These are phyloP conservation scores for Eulithis prunata DNA, from an alignment of 2,888 invertebrate genomes.

Conservation along the genomic window DNA sequence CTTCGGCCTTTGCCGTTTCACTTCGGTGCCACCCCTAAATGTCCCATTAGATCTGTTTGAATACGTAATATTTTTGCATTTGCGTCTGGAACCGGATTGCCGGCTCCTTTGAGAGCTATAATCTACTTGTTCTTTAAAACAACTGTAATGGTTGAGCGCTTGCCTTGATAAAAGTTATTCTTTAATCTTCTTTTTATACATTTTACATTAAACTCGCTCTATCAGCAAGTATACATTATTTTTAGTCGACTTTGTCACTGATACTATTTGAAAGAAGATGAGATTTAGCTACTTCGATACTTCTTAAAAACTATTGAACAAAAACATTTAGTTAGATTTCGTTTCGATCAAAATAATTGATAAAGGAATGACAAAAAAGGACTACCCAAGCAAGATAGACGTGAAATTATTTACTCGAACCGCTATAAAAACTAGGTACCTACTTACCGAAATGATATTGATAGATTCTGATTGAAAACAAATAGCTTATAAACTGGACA, in stretches of 20 bases:
- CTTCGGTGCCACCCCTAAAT: conserved; percentile 84
- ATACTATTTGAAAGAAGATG: conserved; percentile 47
- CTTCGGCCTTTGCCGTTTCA: conserved; percentile 85
- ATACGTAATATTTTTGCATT: conserved; percentile 85
- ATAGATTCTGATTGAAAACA: too few species aligned
- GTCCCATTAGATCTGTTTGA: conserved; percentile 85
- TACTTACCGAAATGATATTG: conserved; percentile 1
- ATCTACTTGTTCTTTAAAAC: conserved; percentile 84
- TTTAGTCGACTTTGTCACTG: conserved; percentile 25
- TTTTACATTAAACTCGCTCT: conserved; percentile 25
- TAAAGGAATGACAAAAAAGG: conserved; percentile 66
- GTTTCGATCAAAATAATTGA: conserved; percentile 54
- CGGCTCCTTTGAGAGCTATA: conserved; percentile 83
- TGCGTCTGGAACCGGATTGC: conserved; percentile 82
- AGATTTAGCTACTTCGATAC: conserved; percentile 50
- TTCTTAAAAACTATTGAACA: conserved; percentile 57
- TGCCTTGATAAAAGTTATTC: conserved; percentile 71
- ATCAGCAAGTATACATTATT: conserved; percentile 13
- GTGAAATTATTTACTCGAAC: conserved; percentile 37
- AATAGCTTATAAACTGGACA: too few species aligned
- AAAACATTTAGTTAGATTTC: conserved; percentile 54
- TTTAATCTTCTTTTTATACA: conserved; percentile 53
- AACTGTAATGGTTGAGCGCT: conserved; percentile 80
- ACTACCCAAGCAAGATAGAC: conserved; percentile 52
- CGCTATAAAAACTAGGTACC: conserved; percentile 27